Base-by-base conservation (phyloP, 2,888 invertebrate species). In the Orthosia cruda region DNA sequence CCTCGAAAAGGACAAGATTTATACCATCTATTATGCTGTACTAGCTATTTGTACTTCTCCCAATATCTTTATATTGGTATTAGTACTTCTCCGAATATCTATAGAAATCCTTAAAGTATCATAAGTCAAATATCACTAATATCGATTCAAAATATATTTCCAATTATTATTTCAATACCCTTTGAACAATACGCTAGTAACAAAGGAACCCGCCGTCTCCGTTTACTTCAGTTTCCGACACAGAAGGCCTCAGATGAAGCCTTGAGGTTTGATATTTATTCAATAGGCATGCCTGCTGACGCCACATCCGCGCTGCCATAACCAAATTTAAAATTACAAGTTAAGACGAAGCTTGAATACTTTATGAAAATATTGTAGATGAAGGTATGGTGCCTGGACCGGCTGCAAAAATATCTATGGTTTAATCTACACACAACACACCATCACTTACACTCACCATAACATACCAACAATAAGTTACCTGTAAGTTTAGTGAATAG, bases 231-330 rank as follows among this genome's bases (percentile, higher is more conserved):
- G 45, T 47, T 23, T 23, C 32, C 32, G 58, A 13, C 65, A n/a
- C 49, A 68, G 49, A 63, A 75, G 66, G 61, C 65, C 61, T 75
- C 82, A 79, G 74, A 81, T 69, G 71, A 77, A 81, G 63, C 88
- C 90, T 91, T 88, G 85, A 74, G 64, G 50, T 64, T 72, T 87
- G 77, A 92, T 92, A 88, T 91, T 91, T 92, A 92, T 92, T 91
- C 92, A 91, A 79, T 76, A 84, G 76, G 78, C 77, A 66, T 74
- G 70, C 68, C 77, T 16, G 18, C 16, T 13, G n/a, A 18, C 26
- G 64, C 20, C 64, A 80, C 77, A 80, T 77, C 79, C 81, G 77
- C 68, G 78, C 74, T 71, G 73, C 74, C 85, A 72, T 85, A 81
- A 81, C 80, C 80, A 77, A 81, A 85, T 80, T 81, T 79, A 80